Conservation (phyloP, 2,888 invertebrate species). For the Tinea semifulvella region DNA sequence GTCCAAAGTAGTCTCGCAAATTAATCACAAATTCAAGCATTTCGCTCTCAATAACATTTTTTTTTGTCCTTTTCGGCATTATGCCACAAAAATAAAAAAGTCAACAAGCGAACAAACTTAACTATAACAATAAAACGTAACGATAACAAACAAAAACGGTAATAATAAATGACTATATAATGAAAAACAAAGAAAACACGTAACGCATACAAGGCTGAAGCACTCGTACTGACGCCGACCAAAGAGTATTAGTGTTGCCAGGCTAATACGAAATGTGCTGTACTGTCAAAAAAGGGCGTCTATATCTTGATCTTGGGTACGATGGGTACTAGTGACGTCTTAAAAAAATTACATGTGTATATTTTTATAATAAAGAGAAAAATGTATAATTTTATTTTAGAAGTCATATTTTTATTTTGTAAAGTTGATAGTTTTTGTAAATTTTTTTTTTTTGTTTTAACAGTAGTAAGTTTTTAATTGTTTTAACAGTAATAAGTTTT, state of each 20-base stretch:
- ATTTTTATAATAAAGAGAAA: slow-evolving; percentile 5
- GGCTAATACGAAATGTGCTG: slow-evolving; percentile 5
- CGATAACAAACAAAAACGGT: slow-evolving; percentile 1
- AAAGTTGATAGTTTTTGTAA: no score
- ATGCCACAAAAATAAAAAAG: slow-evolving; percentile 13
- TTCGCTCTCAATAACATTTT: slow-evolving; percentile 18
- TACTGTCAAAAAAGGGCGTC: slow-evolving; percentile 1
- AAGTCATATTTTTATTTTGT: no score
- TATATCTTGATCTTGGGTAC: slow-evolving; percentile 4
- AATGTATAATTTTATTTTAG: no score
- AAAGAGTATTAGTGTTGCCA: slow-evolving; percentile 4
- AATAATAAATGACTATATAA: slow-evolving; percentile 8
- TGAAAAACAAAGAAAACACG: slow-evolving; percentile 5
- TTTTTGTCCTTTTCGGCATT: slow-evolving; percentile 18
- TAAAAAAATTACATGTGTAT: slow-evolving; percentile 4
- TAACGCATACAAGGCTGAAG: slow-evolving; percentile 9
- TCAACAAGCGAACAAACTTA: slow-evolving; percentile 7
- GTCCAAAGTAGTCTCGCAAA: slow-evolving; percentile 21
- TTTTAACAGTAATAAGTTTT: no score
- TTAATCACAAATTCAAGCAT: slow-evolving; percentile 18
- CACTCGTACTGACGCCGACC: slow-evolving; percentile 9
- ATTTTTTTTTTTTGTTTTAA: no score
- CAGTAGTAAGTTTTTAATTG: no score
- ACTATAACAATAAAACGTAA: neutral
- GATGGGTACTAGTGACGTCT: slow-evolving; percentile 5